Evolutionary conservation across 2,888 invertebrate species (phyloP).

Genomic region (Celastrina argiolus): DNA sequence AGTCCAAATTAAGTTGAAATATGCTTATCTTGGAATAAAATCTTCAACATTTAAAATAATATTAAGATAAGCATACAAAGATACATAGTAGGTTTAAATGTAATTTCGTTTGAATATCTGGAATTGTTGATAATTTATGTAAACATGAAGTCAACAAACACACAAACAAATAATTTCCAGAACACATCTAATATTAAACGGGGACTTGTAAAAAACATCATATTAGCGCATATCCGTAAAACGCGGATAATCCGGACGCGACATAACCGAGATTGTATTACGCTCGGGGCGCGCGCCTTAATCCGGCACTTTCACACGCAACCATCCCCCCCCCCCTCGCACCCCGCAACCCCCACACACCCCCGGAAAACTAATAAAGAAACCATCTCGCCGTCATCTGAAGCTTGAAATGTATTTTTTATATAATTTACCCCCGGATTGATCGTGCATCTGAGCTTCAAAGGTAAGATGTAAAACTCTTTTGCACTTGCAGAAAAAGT

Average conservation of each 20-base stretch:
- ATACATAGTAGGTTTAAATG: too few relatives aligned
- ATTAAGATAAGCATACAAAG: too few relatives aligned
- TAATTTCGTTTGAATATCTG: too few relatives aligned
- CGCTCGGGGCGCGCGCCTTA: slow-evolving; percentile 48
- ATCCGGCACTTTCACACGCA: slow-evolving; percentile 75
- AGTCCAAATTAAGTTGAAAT: background rate
- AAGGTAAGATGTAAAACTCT: slow-evolving; percentile 23
- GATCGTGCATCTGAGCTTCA: slow-evolving; percentile 61
- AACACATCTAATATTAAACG: background rate
- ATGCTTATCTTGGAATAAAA: too few relatives aligned
- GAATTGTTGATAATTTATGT: too few relatives aligned
- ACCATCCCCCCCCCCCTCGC: slow-evolving; percentile 49
- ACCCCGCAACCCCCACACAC: slow-evolving; percentile 53
- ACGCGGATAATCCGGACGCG: slow-evolving; percentile 65
- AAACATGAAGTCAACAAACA: background rate
- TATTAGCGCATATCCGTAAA: slow-evolving; percentile 37
- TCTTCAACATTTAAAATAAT: too few relatives aligned
- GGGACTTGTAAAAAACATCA: slow-evolving; percentile 20
- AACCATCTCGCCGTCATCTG: slow-evolving; percentile 75
- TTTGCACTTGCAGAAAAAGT: slow-evolving; percentile 15
- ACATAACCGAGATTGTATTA: slow-evolving; percentile 76
- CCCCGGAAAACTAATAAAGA: slow-evolving; percentile 76
- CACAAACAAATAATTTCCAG: background rate
- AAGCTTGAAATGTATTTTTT: slow-evolving; percentile 79
- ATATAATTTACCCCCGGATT: slow-evolving; percentile 77